Evolutionary conservation across 2,888 invertebrate species (phyloP), one percentile per base, ranked within the genome.

Genomic region (Cloeon dipterum): DNA sequence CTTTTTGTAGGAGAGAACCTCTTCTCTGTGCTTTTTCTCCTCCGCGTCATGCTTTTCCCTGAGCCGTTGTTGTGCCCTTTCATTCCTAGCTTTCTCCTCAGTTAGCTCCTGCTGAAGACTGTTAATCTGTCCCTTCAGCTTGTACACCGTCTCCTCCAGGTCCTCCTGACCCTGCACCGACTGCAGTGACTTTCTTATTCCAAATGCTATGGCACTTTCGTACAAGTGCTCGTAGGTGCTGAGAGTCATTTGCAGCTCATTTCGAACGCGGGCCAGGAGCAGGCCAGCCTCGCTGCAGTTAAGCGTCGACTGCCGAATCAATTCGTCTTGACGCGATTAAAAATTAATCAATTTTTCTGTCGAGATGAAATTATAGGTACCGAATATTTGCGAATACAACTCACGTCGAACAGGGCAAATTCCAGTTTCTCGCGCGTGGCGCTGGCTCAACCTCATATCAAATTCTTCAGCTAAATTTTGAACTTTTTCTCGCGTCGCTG

Each of bases 141-240:
- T 65, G 34, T 75, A 72, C 1, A 83, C 77, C 52, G 73, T 68
- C 36, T 73, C 70, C 50, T 78, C 69, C 25, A 81, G 59, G 53
- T 81, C 76, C 41, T 78, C 76, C 53, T 88, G 88, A 14, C 85
- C 81, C 62, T 85, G 81, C 52, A 88, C 86, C 1, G 85, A 77
- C 68, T 86, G 83, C 39, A 96, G 60, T n/a, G 94, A 89, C 62
- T 98, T 96, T 42, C 94, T 70, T 74, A 96, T 88, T 19, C 93
- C 94, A 54, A 93, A 98, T 1, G 94, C 93, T 36, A 94, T 85
- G 38, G 93, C 89, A 56, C 93, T 93, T 55, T 94, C 94, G 52
- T 94, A 93, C 2, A 98, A 64, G 0, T 89, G 86, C 57, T 93
- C 89, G 53, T 91, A 96, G 1, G 94, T 91, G 49, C 89, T 82